A percentile compares a stretch with the other conserved stretches of the same genome.
Conservation (phyloP, 2,797 vertebrate genomes). For the Lepilemur septentrionalis region DNA sequence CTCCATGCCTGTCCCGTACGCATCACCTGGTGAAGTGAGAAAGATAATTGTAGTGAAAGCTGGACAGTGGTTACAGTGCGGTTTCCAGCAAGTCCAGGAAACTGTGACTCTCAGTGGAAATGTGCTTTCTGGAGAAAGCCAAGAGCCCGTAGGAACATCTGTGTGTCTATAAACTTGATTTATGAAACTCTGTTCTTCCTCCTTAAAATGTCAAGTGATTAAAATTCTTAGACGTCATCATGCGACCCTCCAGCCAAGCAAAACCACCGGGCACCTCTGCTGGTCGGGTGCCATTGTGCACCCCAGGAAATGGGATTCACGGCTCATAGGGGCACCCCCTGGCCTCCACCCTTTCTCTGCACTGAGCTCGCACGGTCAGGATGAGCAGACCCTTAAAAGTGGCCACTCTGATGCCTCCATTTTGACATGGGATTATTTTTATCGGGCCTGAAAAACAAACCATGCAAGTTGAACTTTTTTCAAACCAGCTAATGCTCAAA, state of each 20-base stretch:
- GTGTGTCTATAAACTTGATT: neutral
- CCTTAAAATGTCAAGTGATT: conserved; percentile 18
- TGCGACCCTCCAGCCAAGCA: neutral
- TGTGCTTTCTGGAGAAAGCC: conserved; percentile 14
- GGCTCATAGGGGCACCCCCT: neutral
- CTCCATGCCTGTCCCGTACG: accelerated
- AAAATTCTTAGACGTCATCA: neutral
- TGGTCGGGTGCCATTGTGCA: neutral
- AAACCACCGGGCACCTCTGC: neutral
- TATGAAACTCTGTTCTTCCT: neutral
- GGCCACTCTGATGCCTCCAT: neutral
- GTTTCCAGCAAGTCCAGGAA: neutral
- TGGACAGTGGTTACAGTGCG: neutral
- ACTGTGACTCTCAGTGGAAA: neutral
- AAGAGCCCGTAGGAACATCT: neutral
- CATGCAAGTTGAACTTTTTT: neutral
- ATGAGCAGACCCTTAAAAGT: accelerated
- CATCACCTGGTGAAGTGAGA: neutral
- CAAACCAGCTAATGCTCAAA: neutral
- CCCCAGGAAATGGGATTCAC: neutral
- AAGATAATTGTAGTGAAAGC: neutral
- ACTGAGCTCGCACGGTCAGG: neutral
- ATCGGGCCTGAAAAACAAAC: neutral
- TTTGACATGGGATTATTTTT: neutral
- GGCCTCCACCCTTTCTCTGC: neutral